Evolutionary conservation across 2,113 vertebrate species (phyloP).

Genomic region (Calyptomena viridis): DNA sequence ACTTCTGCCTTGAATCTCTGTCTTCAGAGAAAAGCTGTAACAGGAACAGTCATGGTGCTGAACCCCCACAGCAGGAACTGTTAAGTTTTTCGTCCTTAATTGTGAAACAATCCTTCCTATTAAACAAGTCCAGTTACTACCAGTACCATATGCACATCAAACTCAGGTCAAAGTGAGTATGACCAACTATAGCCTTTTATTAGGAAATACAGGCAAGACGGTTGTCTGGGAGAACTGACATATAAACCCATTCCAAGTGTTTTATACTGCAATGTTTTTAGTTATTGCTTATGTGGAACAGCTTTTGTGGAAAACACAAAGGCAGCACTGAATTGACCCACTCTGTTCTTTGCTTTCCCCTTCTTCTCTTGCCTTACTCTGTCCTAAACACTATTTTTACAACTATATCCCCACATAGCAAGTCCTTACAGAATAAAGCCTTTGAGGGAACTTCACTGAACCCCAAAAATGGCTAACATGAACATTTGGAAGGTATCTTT

Average conservation of each 20-base stretch:
- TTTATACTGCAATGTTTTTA: conserved; percentile 26
- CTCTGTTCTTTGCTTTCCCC: not conserved
- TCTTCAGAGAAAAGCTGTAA: not conserved
- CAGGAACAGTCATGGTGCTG: not conserved
- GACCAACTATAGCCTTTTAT: conserved; percentile 18
- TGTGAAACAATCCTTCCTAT: conserved; percentile 37
- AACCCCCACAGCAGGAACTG: not conserved
- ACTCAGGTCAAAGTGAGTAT: not conserved
- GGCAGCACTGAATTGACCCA: not conserved
- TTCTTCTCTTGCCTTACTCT: not conserved
- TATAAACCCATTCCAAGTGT: conserved; percentile 33
- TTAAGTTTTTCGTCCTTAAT: not conserved
- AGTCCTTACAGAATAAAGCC: not conserved
- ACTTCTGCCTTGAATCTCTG: not conserved
- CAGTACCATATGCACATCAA: conserved; percentile 42
- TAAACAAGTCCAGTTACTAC: conserved; percentile 26
- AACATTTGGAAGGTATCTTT: not conserved
- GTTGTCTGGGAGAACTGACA: conserved; percentile 35
- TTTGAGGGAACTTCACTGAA: not conserved
- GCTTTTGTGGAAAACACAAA: conserved; percentile 14
- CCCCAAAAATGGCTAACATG: not conserved
- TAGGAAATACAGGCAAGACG: not conserved
- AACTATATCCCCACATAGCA: not conserved
- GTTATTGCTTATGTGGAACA: conserved; percentile 33
- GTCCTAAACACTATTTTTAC: not conserved